A percentile compares a stretch with the other conserved stretches of the same genome.
Evolutionary conservation across 1,140 invertebrate genomes (phyloP).

Genomic region (Cardiocondyla obscurior): DNA sequence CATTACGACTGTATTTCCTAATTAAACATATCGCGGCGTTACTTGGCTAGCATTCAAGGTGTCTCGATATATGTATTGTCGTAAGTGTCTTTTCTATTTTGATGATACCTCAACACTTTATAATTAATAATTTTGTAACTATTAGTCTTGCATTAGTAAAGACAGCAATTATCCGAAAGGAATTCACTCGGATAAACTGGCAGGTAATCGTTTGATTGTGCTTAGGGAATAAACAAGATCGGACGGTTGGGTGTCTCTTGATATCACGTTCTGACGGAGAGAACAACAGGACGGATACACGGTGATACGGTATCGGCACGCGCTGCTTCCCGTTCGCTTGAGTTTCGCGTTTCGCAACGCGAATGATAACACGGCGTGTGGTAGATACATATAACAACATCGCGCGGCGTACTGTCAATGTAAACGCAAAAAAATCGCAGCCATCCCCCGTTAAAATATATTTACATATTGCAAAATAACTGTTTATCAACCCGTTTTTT

Average conservation of each 20-base stretch:
- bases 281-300: slow-evolving; percentile 1
- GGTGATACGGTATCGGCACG: slow-evolving; percentile 1
- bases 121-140: too few species aligned
- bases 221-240: background rate
- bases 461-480: background rate
- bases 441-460: background rate
- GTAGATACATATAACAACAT: too few species aligned
- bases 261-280: slow-evolving; percentile 2
- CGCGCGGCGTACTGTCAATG: background rate
- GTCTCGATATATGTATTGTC: too few species aligned
- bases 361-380: background rate
- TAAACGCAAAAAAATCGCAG: background rate
- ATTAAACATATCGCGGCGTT: background rate
- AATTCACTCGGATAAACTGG: background rate
- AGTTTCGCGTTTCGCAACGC: background rate
- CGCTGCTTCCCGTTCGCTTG: background rate
- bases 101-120: too few species aligned
- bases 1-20: background rate
- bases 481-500: too few species aligned
- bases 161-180: too few species aligned
- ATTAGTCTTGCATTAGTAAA: too few species aligned
- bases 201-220: background rate
- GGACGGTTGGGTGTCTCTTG: background rate
- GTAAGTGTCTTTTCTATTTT: too few species aligned
- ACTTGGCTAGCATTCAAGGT: background rate